Evolutionary conservation across 2,113 vertebrate genomes (phyloP), one percentile per base, ranked within the genome.

Genomic region (Lampris megalopsis): DNA sequence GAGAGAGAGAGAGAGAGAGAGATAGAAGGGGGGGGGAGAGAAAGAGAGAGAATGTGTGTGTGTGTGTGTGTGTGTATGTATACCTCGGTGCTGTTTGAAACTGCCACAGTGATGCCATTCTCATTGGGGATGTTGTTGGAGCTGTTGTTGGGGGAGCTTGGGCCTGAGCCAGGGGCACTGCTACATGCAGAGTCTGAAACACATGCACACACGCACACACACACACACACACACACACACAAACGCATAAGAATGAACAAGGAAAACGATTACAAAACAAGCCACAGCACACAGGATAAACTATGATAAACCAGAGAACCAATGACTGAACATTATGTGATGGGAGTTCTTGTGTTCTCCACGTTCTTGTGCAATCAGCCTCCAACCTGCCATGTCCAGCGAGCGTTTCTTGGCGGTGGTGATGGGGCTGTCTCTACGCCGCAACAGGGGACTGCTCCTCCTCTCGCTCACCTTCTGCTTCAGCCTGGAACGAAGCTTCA

Each of bases 141-240:
- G 92, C 97, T 98, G 94, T 98, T 99, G 91, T 97, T 98, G 1
- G 97, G 97, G 57, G 97, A 99, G 89, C 97, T 99, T 49, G 97
- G 97, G 10, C 97, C 97, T 1, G 97, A 99, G 76, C 97, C 97
- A 0, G 97, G 97, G 78, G 97, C 97, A 0, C 97, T 99, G 94
- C 95, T 99, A 89, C 97, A 99, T 0, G 94, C 94, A 0, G 97
- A 98, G 86, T 98, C 97, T 98, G 92, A 24, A 72, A 68, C 11
- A 49, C 3, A 69, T 41, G 61, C 38, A 53, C 1, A 47, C 11
- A 67, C 5, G 42, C 3, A 41, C 24, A 50, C 49, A 45, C 60
- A 61, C 2, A 77, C 63, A 69, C 9, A 50, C 60, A 9, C 8
- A n/a, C 3, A 62, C 3, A 65, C 49, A 47, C 35, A 36, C 38